A percentile compares a stretch with the other conserved stretches of the same genome.
These are phyloP conservation scores for Chrysolina americana DNA, from an alignment of 2,888 invertebrate species.

Conservation along the genomic window DNA sequence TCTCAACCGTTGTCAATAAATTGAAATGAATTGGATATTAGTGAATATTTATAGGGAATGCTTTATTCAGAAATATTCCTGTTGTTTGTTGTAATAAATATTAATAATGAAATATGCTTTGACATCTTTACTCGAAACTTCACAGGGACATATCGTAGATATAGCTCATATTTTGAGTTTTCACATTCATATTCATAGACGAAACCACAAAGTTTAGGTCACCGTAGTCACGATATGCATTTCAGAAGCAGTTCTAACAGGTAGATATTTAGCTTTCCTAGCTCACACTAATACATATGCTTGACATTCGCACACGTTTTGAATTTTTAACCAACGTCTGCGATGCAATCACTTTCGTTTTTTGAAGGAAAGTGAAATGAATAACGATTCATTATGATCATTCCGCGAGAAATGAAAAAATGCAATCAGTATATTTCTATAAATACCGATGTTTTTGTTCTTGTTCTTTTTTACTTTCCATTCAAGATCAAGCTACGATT, in stretches of 20 bases:
- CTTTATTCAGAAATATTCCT: no score
- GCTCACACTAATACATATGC: constrained; percentile 11
- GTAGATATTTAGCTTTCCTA: constrained; percentile 11
- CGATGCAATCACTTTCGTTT: constrained; percentile 28
- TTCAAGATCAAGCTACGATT: background rate
- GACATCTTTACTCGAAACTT: no score
- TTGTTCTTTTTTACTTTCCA: constrained; percentile 6
- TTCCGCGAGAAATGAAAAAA: background rate
- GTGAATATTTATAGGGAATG: no score
- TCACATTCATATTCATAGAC: constrained; percentile 8
- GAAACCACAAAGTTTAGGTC: background rate
- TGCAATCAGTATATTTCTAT: background rate
- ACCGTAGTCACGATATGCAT: background rate
- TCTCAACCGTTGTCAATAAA: no score
- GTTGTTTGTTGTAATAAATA: no score
- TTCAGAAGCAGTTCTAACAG: constrained; percentile 1
- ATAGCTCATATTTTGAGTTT: background rate
- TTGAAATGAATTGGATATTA: no score
- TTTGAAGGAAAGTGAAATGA: constrained; percentile 25
- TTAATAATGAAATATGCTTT: no score
- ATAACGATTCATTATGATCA: constrained; percentile 3
- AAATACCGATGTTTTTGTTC: background rate
- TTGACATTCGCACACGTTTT: constrained; percentile 10
- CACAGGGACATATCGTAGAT: no score
- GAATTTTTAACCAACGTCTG: constrained; percentile 20